Base-by-base conservation (phyloP, 2,797 vertebrate genomes). In the Pogonophryne albipinna region DNA sequence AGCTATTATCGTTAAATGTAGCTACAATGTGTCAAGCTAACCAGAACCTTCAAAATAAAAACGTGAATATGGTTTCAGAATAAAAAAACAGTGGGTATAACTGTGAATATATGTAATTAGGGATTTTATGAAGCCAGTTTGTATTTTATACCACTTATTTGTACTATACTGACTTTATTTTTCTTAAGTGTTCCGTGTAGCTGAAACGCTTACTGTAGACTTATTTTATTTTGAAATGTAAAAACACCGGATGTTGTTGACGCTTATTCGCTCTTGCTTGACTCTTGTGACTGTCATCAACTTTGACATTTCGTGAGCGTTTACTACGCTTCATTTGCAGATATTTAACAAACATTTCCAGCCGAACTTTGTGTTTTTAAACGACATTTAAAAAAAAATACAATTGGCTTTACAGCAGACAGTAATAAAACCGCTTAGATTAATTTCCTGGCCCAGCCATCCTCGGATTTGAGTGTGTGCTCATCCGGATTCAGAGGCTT, bases 401-500 rank as follows among this genome's bases (percentile, higher is more conserved):
- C 61, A 42, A 61, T 44, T 85, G 27, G 13, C 46, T 60, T 81
- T 65, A 19, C 69, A 1, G 60, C 38, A 16, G n/a, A 50, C n/a
- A 27, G 65, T 51, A 65, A 85, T 79, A 19, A 82, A 58, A 71
- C n/a, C 12, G 44, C 10, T 16, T 49, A 57, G 76, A 83, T 87
- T 87, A 71, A 84, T 80, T 70, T 72, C 42, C 51, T 68, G 87
- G 85, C 84, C 89, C 75, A 49, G 62, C 61, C 74, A 79, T 90
- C 90, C 88, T 74, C 67, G 83, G 90, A 76, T 90, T 91, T 89
- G 80, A 85, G 85, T 89, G 70, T 74, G 66, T 73, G 50, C 63
- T 85, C 82, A 81, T 87, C 82, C 82, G 76, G 86, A 83, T 84
- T 85, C 57, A 82, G 79, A 71, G 23, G 58, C 69, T 86, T 71